phyloP scores from a whole-genome alignment of 2,888 invertebrate species.

The Callosobruchus maculatus region DNA sequence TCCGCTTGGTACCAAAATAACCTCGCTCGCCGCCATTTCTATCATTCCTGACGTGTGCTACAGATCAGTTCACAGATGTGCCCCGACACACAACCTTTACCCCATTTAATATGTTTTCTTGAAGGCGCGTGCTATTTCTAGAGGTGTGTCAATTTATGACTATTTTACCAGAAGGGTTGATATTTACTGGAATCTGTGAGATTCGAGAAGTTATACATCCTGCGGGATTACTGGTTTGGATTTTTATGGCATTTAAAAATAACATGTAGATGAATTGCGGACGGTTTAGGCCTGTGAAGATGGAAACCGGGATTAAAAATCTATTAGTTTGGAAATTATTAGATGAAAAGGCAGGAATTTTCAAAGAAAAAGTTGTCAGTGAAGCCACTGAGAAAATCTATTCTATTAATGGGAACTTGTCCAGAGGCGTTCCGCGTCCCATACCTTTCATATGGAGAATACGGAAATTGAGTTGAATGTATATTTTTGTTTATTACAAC shows the following conservation, averaged over 20 bases:
- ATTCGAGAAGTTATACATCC: not conserved
- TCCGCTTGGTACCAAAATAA: not conserved
- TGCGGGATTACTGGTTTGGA: not conserved
- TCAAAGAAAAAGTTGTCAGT: not conserved
- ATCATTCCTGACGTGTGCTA: not conserved
- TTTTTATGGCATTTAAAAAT: not conserved
- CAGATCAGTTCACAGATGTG: not conserved
- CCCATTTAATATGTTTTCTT: slow-evolving; percentile 14
- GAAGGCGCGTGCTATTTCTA: slow-evolving; percentile 16
- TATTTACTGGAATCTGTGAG: not conserved
- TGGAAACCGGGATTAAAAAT: not conserved
- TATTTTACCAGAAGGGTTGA: not conserved
- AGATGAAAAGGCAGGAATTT: not conserved
- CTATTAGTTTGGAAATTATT: not conserved
- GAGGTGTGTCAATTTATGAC: slow-evolving; percentile 14
- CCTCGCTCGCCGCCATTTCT: not conserved
- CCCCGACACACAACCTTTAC: not conserved
- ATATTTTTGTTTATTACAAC: no score
- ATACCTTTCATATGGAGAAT: no score
- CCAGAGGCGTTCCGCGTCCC: no score
- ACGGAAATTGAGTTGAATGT: no score
- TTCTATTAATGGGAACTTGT: no score
- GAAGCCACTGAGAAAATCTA: not conserved
- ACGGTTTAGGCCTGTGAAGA: not conserved
- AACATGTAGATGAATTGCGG: not conserved